Percentiles rank a stretch among this genome's conserved stretches.
Conservation (phyloP, 2,888 invertebrate genomes). For the Hermaeophaga mercurialis region DNA sequence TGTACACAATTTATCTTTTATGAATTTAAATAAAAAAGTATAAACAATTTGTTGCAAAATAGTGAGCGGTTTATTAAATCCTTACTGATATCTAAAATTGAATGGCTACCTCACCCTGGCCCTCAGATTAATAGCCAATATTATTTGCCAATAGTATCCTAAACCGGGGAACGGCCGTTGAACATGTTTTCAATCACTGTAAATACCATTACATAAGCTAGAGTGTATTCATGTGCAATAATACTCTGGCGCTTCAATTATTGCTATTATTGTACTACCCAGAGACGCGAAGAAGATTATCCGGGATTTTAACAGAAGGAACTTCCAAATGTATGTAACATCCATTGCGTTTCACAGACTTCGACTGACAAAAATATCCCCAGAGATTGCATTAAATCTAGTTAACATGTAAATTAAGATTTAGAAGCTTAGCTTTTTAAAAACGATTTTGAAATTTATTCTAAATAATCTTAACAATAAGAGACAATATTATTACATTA, state of each 20-base stretch:
- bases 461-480: too few species aligned
- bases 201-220: constrained; percentile 56
- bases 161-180: constrained; percentile 46
- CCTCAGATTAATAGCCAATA: constrained; percentile 29
- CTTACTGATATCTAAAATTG: too few species aligned
- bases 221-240: constrained; percentile 56
- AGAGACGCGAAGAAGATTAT: constrained; percentile 54
- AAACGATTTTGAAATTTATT: not conserved
- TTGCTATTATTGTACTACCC: constrained; percentile 55
- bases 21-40: too few species aligned
- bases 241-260: constrained; percentile 56
- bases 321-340: constrained; percentile 50
- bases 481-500: too few species aligned
- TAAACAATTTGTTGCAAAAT: too few species aligned
- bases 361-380: constrained; percentile 13
- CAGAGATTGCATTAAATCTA: not conserved
- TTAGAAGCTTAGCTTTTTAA: not conserved
- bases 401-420: not conserved
- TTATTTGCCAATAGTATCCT: constrained; percentile 30
- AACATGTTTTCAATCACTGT: constrained; percentile 57
- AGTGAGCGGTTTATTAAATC: too few species aligned
- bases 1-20: too few species aligned
- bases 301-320: constrained; percentile 54
- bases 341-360: constrained; percentile 39
- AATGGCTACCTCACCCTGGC: too few species aligned